Evolutionary conservation across 2,797 vertebrate species (phyloP), one percentile per base, ranked within the genome.

Genomic region (Crocodylus rhombifer): DNA sequence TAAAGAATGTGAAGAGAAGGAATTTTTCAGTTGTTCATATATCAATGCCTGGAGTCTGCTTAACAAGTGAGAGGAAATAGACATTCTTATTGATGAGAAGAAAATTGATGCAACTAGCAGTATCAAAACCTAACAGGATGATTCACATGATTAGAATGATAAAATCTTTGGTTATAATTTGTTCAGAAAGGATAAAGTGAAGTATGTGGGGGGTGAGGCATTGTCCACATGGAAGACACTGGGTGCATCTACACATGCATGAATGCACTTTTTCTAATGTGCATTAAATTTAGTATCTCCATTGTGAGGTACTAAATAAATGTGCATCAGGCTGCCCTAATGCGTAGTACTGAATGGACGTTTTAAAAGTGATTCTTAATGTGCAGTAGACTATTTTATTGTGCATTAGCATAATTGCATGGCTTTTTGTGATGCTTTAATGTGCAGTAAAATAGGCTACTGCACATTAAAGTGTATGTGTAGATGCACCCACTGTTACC

Each of bases 71-170:
- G 86, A 42, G 42, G 42, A 84, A 86, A 30, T 23, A 78, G 89
- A 81, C 33, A 42, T 77, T 71, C 14, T 84, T 1, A n/a, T 65
- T 88, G 13, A 51, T 73, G 67, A 30, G 57, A 89, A 84, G 26
- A 84, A 82, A 89, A 90, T 18, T 4, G 65, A 87, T 73, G 42
- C 30, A 89, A 61, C 4, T 26, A 76, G n/a, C 6, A 56, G 86
- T 88, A 42, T 64, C 91, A 85, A 86, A 93, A 92, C 58, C 2
- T 30, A 67, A 5, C 92, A 79, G 16, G 77, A 78, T 51, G n/a
- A 77, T 62, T 79, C 73, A 36, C n/a, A 64, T 12, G 30, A 26
- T 30, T 84, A 80, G 86, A 77, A 64, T 12, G 30, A 26, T 30
- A 86, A 80, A 89, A 77, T 30, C 6, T 75, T 12, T 80, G 86